phyloP scores from a whole-genome alignment of 2,113 vertebrate species.

The Dascyllus trimaculatus region DNA sequence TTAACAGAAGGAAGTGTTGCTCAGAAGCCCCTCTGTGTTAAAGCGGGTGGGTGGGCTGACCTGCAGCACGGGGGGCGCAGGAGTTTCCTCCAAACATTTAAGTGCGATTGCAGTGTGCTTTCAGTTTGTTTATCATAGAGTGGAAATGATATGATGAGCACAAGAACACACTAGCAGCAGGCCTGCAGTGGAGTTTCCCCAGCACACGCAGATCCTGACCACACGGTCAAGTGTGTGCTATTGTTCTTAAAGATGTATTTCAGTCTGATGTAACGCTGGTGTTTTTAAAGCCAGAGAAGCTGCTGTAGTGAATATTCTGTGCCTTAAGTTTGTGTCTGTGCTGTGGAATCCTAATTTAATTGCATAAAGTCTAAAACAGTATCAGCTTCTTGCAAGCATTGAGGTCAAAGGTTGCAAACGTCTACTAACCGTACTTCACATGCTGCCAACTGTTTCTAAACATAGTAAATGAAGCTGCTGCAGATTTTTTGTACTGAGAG shows the following conservation, averaged over 20 bases:
- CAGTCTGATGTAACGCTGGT: neutral
- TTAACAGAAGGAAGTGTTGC: constrained; percentile 16
- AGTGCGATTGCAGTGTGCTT: constrained; percentile 14
- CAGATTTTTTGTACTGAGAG: neutral
- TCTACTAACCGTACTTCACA: neutral
- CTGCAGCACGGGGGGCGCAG: constrained; percentile 26
- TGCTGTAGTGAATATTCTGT: neutral
- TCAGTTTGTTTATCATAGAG: constrained; percentile 31
- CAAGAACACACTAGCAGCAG: constrained; percentile 9
- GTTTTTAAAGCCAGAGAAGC: neutral
- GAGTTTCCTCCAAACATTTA: constrained; percentile 57
- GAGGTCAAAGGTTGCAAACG: neutral
- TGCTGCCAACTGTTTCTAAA: constrained; percentile 3
- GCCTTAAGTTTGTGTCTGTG: neutral
- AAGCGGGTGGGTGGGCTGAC: neutral
- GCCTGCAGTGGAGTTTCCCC: constrained; percentile 50
- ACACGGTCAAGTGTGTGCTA: neutral
- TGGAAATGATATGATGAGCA: neutral
- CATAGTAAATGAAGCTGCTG: neutral
- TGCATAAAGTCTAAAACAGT: no score
- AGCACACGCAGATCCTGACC: neutral
- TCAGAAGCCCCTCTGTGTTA: neutral
- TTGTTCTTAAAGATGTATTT: constrained; percentile 20
- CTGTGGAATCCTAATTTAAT: neutral
- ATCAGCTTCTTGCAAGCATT: neutral